Evolutionary conservation across 2,113 vertebrate genomes (phyloP).

Genomic region (Ameiurus melas): DNA sequence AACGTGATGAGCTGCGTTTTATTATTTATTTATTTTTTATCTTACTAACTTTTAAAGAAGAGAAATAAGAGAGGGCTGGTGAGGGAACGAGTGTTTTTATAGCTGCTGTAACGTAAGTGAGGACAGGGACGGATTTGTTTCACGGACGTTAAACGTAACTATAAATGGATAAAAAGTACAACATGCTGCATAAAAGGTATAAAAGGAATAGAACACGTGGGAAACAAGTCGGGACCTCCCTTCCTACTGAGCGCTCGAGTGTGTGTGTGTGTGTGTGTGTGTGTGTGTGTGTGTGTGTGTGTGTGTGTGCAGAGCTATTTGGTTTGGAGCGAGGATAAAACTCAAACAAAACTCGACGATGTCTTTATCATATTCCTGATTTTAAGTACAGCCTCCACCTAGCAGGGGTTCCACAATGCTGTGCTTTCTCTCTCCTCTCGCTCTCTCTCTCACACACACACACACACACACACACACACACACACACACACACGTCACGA

Average conservation of each 20-base stretch:
- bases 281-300: not conserved
- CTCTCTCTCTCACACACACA: not conserved
- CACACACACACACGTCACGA: not conserved
- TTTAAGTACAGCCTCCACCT: not conserved
- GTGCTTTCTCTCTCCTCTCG: not conserved
- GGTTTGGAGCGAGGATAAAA: not conserved
- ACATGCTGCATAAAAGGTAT: not conserved
- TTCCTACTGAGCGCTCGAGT: not conserved
- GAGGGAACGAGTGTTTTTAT: no score
- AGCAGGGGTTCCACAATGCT: conserved; percentile 11
- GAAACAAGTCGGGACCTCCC: not conserved
- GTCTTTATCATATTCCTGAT: not conserved
- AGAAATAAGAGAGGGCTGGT: no score
- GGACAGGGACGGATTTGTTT: not conserved
- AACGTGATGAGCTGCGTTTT: no score
- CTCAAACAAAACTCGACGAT: not conserved
- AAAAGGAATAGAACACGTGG: not conserved
- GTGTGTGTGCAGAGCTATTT: not conserved
- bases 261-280: not conserved
- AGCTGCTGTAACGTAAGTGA: no score
- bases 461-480: not conserved
- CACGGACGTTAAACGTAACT: not conserved
- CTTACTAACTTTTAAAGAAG: no score
- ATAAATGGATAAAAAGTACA: not conserved
- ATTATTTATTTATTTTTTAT: no score